Percentiles rank a stretch among this genome's conserved stretches.
Evolutionary conservation across 2,113 vertebrate genomes (phyloP).

Genomic region (Aleadryas rufinucha): DNA sequence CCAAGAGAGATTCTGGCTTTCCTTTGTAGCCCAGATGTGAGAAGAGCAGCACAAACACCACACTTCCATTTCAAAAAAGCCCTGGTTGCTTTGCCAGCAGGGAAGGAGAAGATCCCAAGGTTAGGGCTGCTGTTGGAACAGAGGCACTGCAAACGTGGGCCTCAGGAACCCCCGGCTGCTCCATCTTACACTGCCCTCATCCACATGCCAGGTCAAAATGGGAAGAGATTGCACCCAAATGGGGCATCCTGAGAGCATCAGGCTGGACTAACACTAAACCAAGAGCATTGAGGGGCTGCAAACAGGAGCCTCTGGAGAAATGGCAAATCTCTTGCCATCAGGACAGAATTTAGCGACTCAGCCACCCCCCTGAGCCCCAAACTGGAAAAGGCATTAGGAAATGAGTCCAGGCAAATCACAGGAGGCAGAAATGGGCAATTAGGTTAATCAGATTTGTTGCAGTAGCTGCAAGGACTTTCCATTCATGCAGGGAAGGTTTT

Average conservation of each 20-base stretch:
- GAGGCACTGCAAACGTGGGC: not conserved
- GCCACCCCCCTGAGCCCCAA: not conserved
- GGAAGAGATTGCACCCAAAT: not conserved
- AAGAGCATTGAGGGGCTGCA: not conserved
- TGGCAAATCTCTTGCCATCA: not conserved
- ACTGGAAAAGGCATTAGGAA: not conserved
- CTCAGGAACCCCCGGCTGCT: not conserved
- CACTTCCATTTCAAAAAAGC: not conserved
- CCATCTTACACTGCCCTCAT: not conserved
- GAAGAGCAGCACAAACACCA: not conserved
- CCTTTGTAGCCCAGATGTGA: not conserved
- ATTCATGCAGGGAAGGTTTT: not conserved
- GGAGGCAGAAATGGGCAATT: not conserved
- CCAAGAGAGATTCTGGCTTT: not conserved
- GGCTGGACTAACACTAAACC: not conserved
- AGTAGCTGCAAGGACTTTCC: not conserved
- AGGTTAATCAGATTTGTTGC: constrained; percentile 31
- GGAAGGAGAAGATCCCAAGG: not conserved
- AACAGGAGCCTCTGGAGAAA: not conserved
- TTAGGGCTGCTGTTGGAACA: not conserved
- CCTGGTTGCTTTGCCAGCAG: not conserved
- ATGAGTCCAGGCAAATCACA: not conserved
- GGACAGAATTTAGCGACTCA: not conserved
- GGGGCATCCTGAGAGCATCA: not conserved
- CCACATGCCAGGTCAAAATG: not conserved